Evolutionary conservation across 92 coral and sea anemone species (phyloP).

Genomic region (Parazoanthus darwini): DNA sequence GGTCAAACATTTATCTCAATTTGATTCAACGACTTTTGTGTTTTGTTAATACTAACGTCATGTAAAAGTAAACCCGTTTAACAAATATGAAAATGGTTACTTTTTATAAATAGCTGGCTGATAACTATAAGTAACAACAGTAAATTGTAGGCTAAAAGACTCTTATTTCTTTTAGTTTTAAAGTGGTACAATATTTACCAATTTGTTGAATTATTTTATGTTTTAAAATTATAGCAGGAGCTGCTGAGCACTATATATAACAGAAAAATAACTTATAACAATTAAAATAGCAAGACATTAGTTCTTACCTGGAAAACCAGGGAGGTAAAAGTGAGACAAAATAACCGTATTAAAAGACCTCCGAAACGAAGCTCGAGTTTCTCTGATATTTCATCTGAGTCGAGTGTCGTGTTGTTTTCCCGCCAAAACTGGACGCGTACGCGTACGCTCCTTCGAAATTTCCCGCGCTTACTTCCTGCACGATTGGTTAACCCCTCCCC

Average conservation of each 20-base stretch:
- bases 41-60: no score
- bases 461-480: constrained; percentile 3
- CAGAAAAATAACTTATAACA: no score
- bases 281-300: not conserved
- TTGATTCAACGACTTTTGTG: no score
- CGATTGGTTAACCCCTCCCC: not conserved
- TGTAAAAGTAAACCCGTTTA: not conserved
- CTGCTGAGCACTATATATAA: no score
- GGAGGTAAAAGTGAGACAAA: not conserved
- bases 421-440: constrained; percentile 5
- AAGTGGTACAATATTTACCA: no score
- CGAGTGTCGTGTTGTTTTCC: not conserved
- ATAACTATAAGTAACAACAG: no score
- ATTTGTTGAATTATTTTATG: no score
- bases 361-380: not conserved
- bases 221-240: no score
- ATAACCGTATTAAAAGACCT: not conserved
- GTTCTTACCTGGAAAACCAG: not conserved
- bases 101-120: no score
- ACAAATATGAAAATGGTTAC: not conserved
- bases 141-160: no score
- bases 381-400: not conserved
- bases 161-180: no score
- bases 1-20: no score
- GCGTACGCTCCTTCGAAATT: not conserved